Evolutionary conservation across 2,113 vertebrate genomes (phyloP).

Genomic region (Campylomormyrus numenius): DNA sequence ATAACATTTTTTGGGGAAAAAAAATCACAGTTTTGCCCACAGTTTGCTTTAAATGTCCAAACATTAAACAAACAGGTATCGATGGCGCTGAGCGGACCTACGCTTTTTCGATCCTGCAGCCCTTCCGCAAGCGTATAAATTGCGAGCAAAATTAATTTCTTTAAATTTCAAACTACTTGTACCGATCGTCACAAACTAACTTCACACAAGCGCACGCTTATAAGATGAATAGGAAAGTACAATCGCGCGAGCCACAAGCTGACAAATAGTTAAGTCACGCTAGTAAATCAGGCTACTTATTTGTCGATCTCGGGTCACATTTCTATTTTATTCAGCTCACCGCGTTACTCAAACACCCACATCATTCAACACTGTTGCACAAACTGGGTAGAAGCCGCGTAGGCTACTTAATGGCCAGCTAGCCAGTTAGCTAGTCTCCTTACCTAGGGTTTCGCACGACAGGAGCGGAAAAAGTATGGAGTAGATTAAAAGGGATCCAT

Average conservation of each 20-base stretch:
- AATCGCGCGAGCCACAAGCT: not conserved
- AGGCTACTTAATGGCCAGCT: not conserved
- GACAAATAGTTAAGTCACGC: not conserved
- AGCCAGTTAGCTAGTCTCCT: slow-evolving; percentile 22
- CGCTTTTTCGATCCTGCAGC: not conserved
- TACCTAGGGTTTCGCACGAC: slow-evolving; percentile 38
- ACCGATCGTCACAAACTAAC: not conserved
- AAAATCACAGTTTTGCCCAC: not conserved
- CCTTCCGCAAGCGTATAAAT: not conserved
- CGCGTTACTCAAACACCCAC: not conserved
- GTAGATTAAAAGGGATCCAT: slow-evolving; percentile 31
- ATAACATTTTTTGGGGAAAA: not conserved
- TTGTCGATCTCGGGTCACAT: not conserved
- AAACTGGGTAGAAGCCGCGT: not conserved
- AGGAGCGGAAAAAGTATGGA: slow-evolving; percentile 29
- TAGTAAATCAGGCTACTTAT: not conserved
- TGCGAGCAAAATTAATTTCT: not conserved
- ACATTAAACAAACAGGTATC: not conserved
- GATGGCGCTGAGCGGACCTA: not conserved
- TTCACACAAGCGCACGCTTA: not conserved
- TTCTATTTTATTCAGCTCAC: slow-evolving; percentile 2
- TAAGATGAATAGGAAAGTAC: not conserved
- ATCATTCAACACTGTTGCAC: not conserved
- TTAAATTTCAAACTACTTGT: not conserved
- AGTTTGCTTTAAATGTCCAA: not conserved